Evolutionary conservation across 2,797 vertebrate genomes (phyloP).

Genomic region (Cygnus olor): DNA sequence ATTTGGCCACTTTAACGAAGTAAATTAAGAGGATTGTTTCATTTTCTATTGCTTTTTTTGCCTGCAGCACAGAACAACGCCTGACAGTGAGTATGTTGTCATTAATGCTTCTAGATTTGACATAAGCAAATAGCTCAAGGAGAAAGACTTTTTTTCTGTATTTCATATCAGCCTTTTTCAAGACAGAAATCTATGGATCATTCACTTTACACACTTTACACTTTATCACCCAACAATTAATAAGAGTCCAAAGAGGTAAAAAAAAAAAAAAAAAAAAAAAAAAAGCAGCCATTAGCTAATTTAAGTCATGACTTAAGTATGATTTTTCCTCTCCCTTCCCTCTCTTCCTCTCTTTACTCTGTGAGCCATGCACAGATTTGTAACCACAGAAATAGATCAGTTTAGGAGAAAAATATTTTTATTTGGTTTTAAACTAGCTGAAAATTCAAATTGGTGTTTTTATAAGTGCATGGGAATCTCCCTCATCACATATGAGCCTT

Average conservation of each 20-base stretch:
- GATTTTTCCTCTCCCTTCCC: not conserved
- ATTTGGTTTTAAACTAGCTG: constrained; percentile 15
- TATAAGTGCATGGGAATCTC: not conserved
- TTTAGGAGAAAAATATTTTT: not conserved
- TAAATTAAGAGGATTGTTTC: not conserved
- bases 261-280: not conserved
- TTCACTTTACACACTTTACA: too few relatives aligned
- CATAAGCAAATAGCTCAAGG: not conserved
- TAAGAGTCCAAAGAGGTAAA: not conserved
- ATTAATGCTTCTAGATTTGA: not conserved
- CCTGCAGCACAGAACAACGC: not conserved
- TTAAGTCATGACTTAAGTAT: not conserved
- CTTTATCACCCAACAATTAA: not conserved
- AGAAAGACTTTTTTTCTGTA: not conserved
- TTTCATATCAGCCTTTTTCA: not conserved
- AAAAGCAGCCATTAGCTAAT: not conserved
- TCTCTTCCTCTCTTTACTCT: not conserved
- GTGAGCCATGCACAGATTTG: constrained; percentile 4
- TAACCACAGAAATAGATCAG: not conserved
- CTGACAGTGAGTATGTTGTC: not conserved
- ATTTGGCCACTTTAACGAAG: not conserved
- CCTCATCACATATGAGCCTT: not conserved
- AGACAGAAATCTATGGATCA: not conserved
- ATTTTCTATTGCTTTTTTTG: not conserved
- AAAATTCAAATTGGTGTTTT: constrained; percentile 1